Percentiles rank a stretch among this genome's conserved stretches.
Conservation (phyloP, 2,797 vertebrate genomes). For the Pseudotriccus pelzelni region DNA sequence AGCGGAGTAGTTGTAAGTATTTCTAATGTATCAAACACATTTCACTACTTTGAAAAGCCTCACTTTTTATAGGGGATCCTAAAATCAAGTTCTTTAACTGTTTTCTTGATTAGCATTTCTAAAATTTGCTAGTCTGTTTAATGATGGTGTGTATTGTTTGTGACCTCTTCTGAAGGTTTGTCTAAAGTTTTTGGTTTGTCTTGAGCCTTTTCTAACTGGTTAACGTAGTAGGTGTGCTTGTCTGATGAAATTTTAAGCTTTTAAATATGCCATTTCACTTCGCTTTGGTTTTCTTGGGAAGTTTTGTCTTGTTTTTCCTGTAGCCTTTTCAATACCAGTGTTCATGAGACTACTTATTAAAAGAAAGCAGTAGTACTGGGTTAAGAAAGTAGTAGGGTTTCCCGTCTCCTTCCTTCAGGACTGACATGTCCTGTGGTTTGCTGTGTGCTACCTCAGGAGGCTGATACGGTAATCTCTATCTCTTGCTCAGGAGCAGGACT, state of each 20-base stretch:
- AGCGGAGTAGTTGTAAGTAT: conserved; percentile 86
- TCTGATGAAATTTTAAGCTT: neutral
- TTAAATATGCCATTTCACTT: neutral
- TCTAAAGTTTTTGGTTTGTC: neutral
- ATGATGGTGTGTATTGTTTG: neutral
- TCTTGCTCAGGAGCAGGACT: conserved; percentile 12
- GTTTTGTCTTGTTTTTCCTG: neutral
- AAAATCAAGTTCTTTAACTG: neutral
- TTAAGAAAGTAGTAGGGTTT: neutral
- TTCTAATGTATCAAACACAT: neutral
- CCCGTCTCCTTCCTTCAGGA: neutral
- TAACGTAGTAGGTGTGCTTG: neutral
- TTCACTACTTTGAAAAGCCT: neutral
- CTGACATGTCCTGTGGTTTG: neutral
- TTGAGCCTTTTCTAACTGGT: neutral
- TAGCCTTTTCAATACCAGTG: neutral
- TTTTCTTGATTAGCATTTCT: neutral
- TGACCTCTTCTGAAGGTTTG: neutral
- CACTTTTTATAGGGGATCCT: neutral
- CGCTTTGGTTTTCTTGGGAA: neutral
- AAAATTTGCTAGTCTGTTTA: neutral
- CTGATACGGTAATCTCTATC: neutral
- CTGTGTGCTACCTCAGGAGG: neutral
- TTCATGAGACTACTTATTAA: neutral
- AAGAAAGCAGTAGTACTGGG: neutral